phyloP scores from a whole-genome alignment of 2,888 invertebrate species.

The Hermaeophaga mercurialis region DNA sequence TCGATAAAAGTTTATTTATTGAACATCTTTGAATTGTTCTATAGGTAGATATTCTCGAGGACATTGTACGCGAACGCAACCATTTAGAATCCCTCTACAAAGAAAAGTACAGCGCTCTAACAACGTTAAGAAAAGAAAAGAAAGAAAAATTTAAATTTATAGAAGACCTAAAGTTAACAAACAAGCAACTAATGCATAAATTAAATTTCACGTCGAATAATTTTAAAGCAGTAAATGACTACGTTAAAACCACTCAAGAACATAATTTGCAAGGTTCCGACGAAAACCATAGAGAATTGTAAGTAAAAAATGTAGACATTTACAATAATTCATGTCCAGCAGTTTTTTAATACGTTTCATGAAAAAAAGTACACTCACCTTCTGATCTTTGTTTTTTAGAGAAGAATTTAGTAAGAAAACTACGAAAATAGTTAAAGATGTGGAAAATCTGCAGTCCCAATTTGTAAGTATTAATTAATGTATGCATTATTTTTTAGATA shows the following conservation, averaged over 20 bases:
- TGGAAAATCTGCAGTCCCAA: slow-evolving; percentile 13
- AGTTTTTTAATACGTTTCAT: neutral
- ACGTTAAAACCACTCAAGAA: neutral
- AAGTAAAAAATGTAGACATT: neutral
- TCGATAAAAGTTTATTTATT: neutral
- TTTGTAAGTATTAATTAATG: slow-evolving; percentile 17
- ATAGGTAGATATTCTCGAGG: neutral
- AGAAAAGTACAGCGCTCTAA: neutral
- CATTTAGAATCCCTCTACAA: neutral
- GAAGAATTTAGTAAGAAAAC: slow-evolving; percentile 5
- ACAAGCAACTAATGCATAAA: neutral
- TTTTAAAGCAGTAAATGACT: neutral
- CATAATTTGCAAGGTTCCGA: neutral
- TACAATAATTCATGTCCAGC: neutral
- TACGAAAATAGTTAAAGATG: slow-evolving; percentile 5
- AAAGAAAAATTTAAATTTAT: neutral
- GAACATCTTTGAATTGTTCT: neutral
- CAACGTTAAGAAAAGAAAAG: neutral
- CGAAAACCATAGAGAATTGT: neutral
- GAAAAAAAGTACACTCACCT: no score
- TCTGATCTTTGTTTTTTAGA: slow-evolving; percentile 18
- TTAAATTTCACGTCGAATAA: neutral
- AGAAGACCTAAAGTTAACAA: neutral
- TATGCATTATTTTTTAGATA: neutral
- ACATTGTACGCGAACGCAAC: neutral